Evolutionary conservation across 2,113 vertebrate species (phyloP).

Genomic region (Taurulus bubalis): DNA sequence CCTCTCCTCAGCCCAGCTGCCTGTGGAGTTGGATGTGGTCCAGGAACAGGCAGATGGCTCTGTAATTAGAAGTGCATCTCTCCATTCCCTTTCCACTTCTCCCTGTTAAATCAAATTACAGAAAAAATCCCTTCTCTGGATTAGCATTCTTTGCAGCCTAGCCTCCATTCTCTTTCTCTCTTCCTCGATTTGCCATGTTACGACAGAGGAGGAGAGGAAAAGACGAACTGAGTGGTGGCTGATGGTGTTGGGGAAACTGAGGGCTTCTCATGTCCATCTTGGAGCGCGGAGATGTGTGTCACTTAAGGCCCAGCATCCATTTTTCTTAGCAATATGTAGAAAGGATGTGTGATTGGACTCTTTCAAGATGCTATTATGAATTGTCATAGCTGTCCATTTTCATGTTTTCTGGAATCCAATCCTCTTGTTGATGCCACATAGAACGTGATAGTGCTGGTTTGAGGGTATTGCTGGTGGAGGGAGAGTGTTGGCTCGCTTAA

Average conservation of each 20-base stretch:
- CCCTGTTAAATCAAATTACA: constrained; percentile 92
- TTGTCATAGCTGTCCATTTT: constrained; percentile 21
- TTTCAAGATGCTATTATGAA: constrained; percentile 22
- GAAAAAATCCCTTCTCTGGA: constrained; percentile 88
- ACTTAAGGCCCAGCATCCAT: constrained; percentile 21
- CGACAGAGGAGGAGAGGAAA: constrained; percentile 63
- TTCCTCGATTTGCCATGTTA: constrained; percentile 62
- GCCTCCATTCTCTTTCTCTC: constrained; percentile 76
- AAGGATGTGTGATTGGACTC: constrained; percentile 12
- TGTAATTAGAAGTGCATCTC: constrained; percentile 88
- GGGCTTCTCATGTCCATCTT: constrained; percentile 51
- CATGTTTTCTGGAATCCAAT: constrained; percentile 18
- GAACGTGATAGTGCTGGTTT: constrained; percentile 33
- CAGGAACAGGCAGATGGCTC: constrained; percentile 92
- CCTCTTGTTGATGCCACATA: constrained; percentile 15
- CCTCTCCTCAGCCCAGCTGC: constrained; percentile 88
- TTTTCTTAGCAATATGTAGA: constrained; percentile 41
- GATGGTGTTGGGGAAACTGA: constrained; percentile 53
- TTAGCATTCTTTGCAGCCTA: constrained; percentile 83
- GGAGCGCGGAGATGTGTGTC: not conserved
- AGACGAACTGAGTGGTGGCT: constrained; percentile 47
- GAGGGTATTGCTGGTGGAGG: constrained; percentile 37
- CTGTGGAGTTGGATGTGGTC: constrained; percentile 88
- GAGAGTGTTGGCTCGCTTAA: constrained; percentile 68
- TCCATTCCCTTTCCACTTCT: constrained; percentile 88